phyloP scores from a whole-genome alignment of 2,888 invertebrate species.

The Prenolepis imparis region DNA sequence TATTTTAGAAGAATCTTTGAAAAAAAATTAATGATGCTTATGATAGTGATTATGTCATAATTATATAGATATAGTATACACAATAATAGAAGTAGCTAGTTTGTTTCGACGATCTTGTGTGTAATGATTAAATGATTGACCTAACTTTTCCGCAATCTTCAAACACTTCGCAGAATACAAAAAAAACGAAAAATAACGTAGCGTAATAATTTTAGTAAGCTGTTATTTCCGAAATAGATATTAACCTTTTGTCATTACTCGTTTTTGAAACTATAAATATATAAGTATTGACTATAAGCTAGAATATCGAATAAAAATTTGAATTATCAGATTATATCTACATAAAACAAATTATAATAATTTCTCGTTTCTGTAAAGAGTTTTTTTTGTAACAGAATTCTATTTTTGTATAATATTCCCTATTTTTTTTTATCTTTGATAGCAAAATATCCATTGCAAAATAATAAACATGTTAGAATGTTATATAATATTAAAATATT shows the following conservation, averaged over 20 bases:
- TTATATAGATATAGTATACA: background rate
- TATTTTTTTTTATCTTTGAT: no score
- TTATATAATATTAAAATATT: background rate
- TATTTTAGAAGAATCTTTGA: no score
- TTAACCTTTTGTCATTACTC: background rate
- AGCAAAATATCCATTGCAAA: background rate
- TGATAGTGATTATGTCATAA: background rate
- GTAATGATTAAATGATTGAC: constrained; percentile 15
- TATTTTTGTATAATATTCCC: background rate
- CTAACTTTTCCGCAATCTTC: constrained; percentile 1
- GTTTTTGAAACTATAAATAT: background rate
- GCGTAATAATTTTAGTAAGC: constrained; percentile 9
- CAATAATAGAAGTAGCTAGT: no score
- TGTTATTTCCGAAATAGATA: background rate
- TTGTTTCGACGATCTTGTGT: constrained; percentile 37
- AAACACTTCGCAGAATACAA: background rate
- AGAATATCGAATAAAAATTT: constrained; percentile 8
- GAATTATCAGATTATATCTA: background rate
- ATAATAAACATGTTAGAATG: background rate
- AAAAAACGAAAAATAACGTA: background rate
- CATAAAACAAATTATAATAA: background rate
- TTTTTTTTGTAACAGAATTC: background rate
- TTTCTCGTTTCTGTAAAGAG: background rate
- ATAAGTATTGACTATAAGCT: background rate
- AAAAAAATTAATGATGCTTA: constrained; percentile 8